Evolutionary conservation across 2,797 vertebrate genomes (phyloP), one percentile per base, ranked within the genome.

Genomic region (Manis pentadactyla): DNA sequence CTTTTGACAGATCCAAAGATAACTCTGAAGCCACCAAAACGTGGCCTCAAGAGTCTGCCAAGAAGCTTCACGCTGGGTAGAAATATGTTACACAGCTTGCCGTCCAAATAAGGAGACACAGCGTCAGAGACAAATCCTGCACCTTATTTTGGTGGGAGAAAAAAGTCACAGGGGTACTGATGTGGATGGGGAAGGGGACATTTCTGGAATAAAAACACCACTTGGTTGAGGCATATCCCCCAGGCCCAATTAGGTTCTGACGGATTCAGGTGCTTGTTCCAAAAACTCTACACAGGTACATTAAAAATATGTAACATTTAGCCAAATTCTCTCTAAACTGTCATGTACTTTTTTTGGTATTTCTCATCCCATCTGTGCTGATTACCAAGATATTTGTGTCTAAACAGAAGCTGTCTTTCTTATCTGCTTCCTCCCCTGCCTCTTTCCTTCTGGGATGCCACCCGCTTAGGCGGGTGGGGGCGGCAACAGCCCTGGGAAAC

Each of bases 41-140:
- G 98, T 98, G 98, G 98, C 98, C 98, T 98, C 98, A 98, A 97
- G 98, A 99, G 98, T 98, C 98, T 99, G 98, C 98, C 98, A 99
- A 99, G 98, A 98, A 98, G 98, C 97, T 98, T 98, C 98, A 98
- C 98, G 98, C 98, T 99, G 98, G 98, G 98, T 98, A 98, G 98
- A 99, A 99, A 99, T 99, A 99, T 99, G 98, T 99, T 99, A 98
- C 98, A 98, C 98, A 99, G 98, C 98, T 98, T 99, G 98, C 97
- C 97, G 96, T 98, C 98, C 98, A 98, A 98, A 99, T 98, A 98
- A 97, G 98, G 98, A 98, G 97, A 97, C 96, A 98, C 98, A 98
- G 97, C 98, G 97, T 98, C 97, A 96, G 95, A 98, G 98, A 98
- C 97, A 97, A 97, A 98, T 98, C 98, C 97, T 98, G 98, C 64